Conservation (phyloP, 37 sponge, comb jelly and placozoan species). For the Aphrocallistes beatrix region DNA sequence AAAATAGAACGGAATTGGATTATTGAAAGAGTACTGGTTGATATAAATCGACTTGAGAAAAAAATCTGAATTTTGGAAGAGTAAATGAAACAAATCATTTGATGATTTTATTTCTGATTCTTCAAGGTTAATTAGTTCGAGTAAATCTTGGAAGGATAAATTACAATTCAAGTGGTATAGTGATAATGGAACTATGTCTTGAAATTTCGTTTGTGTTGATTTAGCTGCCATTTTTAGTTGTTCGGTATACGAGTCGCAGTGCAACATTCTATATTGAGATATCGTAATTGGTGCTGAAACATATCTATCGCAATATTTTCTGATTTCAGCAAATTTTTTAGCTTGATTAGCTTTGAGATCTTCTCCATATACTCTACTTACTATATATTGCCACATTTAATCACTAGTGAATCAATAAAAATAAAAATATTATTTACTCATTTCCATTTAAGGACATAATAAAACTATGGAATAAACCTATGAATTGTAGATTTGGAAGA, state of each 20-base stretch:
- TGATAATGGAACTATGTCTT: background rate
- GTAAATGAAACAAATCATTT: background rate
- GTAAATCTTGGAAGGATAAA: background rate
- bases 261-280: background rate
- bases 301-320: too few relatives aligned
- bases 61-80: background rate
- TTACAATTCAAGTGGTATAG: background rate
- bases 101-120: background rate
- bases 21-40: background rate
- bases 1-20: background rate
- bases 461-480: too few relatives aligned
- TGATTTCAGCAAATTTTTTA: too few relatives aligned
- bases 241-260: background rate
- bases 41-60: background rate
- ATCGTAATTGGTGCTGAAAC: background rate
- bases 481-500: too few relatives aligned
- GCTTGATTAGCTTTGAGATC: too few relatives aligned
- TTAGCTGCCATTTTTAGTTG: background rate
- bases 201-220: background rate
- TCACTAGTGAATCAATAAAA: too few relatives aligned
- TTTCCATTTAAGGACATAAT: too few relatives aligned
- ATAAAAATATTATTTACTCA: too few relatives aligned
- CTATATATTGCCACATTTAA: too few relatives aligned
- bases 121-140: background rate
- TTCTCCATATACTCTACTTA: too few relatives aligned